Evolutionary conservation across 1,140 invertebrate species (phyloP), one percentile per base, ranked within the genome.

Genomic region (Plectrocnemia conspersa): DNA sequence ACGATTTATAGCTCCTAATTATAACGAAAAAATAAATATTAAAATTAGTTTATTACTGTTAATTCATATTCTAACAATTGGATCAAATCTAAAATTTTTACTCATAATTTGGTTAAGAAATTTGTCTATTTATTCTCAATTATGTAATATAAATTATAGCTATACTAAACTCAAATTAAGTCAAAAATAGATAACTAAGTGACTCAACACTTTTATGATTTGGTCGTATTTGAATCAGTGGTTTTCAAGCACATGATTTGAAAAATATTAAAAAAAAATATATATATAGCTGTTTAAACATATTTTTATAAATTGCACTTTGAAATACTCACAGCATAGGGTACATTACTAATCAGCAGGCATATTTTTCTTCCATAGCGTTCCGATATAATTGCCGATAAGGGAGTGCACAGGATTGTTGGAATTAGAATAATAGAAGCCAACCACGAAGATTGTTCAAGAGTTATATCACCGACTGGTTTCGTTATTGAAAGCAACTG

Each of bases 171-270:
- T n/a, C n/a, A n/a, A n/a, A n/a, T n/a, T 47, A 19, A 6, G 35
- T 33, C 45, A 33, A 18, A 13, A 40, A 40, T 3, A 45, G 29
- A 45, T n/a, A 45, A 45, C 24, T 45, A 25, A 7, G n/a, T 27
- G 18, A 19, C 4, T 36, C 16, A 7, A 13, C 33, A 36, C 4
- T 13, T 5, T 16, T 18, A 41, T 15, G 18, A 23, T 2, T 44
- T 10, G 22, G 3, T 21, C 1, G 16, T 13, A 41, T 3, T 29
- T 29, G 27, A 29, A n/a, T 29, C 6, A 29, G 6, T 29, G 6
- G 6, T 29, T 29, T 7, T 29, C n/a, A 29, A 7, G 27, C n/a
- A 29, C 27, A 29, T 7, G n/a, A 7, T 29, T 7, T 29, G n/a
- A 7, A n/a, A 7, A n/a, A 29, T 29, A 7, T 29, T 29, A n/a